Percentiles rank a stretch among this genome's conserved stretches.
phyloP scores from a whole-genome alignment of 2,888 invertebrate genomes.

The Glaucopsyche alexis region DNA sequence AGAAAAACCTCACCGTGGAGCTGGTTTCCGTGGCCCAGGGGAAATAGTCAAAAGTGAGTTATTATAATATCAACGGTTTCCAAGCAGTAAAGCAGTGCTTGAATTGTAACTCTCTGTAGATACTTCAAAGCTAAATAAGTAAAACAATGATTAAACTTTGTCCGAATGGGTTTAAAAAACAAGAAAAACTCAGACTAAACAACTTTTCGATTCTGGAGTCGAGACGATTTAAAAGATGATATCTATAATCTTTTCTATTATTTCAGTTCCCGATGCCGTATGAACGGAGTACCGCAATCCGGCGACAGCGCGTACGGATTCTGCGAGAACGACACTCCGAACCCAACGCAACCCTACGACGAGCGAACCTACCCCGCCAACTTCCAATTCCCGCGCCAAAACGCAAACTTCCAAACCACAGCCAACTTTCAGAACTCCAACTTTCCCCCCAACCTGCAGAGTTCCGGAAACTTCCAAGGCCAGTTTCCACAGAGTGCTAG shows the following conservation, averaged over 20 bases:
- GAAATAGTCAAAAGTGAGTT: slow-evolving; percentile 72
- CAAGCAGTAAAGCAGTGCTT: too few species aligned
- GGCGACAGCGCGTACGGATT: slow-evolving; percentile 91
- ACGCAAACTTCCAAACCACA: slow-evolving; percentile 30
- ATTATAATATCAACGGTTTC: not conserved
- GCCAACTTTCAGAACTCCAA: slow-evolving; percentile 40
- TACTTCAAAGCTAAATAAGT: too few species aligned
- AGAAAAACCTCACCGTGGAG: slow-evolving; percentile 85
- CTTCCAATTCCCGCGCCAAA: slow-evolving; percentile 44
- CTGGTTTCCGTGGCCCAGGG: slow-evolving; percentile 85
- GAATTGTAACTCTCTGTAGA: too few species aligned
- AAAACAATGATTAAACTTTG: too few species aligned
- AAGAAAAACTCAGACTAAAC: too few species aligned
- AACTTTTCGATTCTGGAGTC: too few species aligned
- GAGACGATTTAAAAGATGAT: not conserved
- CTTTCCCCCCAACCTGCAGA: slow-evolving; percentile 44
- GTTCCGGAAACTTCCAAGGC: slow-evolving; percentile 44
- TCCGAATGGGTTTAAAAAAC: too few species aligned
- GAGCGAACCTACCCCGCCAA: slow-evolving; percentile 52
- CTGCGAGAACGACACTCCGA: slow-evolving; percentile 70
- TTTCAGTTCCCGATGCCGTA: slow-evolving; percentile 79
- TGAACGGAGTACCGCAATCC: slow-evolving; percentile 83
- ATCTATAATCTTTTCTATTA: not conserved
- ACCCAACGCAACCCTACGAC: slow-evolving; percentile 49
- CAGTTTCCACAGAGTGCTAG: slow-evolving; percentile 47